A percentile compares a stretch with the other conserved stretches of the same genome.
These are phyloP conservation scores for Hypselothyrea guttata DNA, from an alignment of 2,888 invertebrate species.

Conservation along the genomic window DNA sequence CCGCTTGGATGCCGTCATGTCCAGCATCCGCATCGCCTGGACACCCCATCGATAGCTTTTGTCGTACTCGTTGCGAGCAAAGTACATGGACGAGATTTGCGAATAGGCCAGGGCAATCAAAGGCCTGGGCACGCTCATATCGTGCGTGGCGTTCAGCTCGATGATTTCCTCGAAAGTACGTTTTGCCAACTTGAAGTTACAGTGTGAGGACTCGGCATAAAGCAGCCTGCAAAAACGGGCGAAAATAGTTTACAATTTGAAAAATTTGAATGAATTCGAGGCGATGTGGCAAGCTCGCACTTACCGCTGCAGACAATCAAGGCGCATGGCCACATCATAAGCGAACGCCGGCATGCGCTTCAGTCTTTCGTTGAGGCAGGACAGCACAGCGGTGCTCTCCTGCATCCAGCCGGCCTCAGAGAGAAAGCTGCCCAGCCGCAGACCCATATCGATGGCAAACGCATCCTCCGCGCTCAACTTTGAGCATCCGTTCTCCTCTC, in stretches of 20 bases:
- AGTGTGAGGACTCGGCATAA: conserved; percentile 91
- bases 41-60: conserved; percentile 91
- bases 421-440: conserved; percentile 88
- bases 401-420: conserved; percentile 94
- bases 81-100: conserved; percentile 92
- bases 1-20: conserved; percentile 85
- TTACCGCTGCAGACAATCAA: conserved; percentile 94
- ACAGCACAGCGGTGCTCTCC: conserved; percentile 89
- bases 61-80: conserved; percentile 93
- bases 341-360: conserved; percentile 83
- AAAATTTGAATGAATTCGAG: not conserved
- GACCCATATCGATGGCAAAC: conserved; percentile 75
- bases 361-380: conserved; percentile 87
- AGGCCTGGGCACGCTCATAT: conserved; percentile 80
- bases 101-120: conserved; percentile 89
- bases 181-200: conserved; percentile 90
- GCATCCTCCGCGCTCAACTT: conserved; percentile 33
- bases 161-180: conserved; percentile 86
- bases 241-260: not conserved
- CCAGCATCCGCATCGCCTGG: conserved; percentile 88
- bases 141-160: conserved; percentile 83
- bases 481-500: too few relatives aligned
- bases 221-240: conserved; percentile 85
- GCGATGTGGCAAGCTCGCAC: not conserved
- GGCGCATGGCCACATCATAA: conserved; percentile 86